Conservation (phyloP, 2,797 vertebrate genomes). For the Characodon lateralis region DNA sequence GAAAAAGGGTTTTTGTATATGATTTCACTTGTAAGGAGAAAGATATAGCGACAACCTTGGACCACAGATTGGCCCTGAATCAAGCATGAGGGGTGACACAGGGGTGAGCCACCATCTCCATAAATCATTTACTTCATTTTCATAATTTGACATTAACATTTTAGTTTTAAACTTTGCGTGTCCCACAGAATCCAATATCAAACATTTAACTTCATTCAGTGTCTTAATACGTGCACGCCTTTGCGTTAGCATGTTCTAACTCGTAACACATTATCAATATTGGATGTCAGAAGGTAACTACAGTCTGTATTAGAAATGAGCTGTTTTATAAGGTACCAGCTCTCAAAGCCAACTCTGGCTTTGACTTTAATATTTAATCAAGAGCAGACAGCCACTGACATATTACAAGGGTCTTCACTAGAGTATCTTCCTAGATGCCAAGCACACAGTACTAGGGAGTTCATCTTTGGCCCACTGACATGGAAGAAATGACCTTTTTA, state of each 20-base stretch:
- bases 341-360: slow-evolving; percentile 43
- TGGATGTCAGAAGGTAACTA: slow-evolving; percentile 40
- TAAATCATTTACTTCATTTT: slow-evolving; percentile 70
- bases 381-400: slow-evolving; percentile 40
- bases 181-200: slow-evolving; percentile 34
- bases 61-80: slow-evolving; percentile 18
- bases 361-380: slow-evolving; percentile 69
- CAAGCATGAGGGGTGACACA: slow-evolving; percentile 52
- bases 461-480: slow-evolving; percentile 44
- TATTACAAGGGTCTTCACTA: slow-evolving; percentile 34
- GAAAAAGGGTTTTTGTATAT: background rate
- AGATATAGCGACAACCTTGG: slow-evolving; percentile 11
- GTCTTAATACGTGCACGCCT: slow-evolving; percentile 22
- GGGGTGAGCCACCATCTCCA: slow-evolving; percentile 58
- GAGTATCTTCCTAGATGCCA: slow-evolving; percentile 29
- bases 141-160: slow-evolving; percentile 56
- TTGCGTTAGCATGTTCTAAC: slow-evolving; percentile 44
- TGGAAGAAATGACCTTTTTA: slow-evolving; percentile 34
- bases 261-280: slow-evolving; percentile 52
- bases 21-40: background rate
- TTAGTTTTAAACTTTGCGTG: slow-evolving; percentile 19
- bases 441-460: slow-evolving; percentile 31
- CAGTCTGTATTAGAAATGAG: slow-evolving; percentile 34
- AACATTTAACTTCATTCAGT: slow-evolving; percentile 41
- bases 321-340: slow-evolving; percentile 24